A percentile compares a stretch with the other conserved stretches of the same genome.
phyloP scores from a whole-genome alignment of 2,113 vertebrate species.

The Speoplatyrhinus poulsoni region DNA sequence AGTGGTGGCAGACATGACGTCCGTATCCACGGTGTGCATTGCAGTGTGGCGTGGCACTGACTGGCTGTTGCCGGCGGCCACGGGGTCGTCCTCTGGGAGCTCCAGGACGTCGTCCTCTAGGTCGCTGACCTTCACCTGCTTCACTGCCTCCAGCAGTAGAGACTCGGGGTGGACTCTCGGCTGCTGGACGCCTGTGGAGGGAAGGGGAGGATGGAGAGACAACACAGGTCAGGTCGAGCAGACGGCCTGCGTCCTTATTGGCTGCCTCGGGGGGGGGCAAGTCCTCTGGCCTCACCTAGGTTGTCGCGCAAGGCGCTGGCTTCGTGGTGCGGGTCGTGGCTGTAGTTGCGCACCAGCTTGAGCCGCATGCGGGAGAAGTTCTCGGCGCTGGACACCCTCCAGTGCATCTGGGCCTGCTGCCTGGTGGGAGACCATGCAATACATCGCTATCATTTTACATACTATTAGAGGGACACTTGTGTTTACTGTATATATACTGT shows the following conservation, averaged over 20 bases:
- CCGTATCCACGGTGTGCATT: not conserved
- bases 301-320: constrained; percentile 96
- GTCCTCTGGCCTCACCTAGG: constrained; percentile 78
- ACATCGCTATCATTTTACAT: not conserved
- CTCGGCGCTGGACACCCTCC: constrained; percentile 93
- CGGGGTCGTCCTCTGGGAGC: constrained; percentile 87
- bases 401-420: constrained; percentile 80
- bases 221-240: not conserved
- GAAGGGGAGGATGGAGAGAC: not conserved
- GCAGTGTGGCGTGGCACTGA: constrained; percentile 46
- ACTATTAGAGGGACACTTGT: not conserved
- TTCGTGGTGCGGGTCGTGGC: constrained; percentile 86
- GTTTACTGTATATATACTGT: not conserved
- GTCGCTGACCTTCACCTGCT: constrained; percentile 95
- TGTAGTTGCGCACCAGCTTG: constrained; percentile 91
- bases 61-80: constrained; percentile 67
- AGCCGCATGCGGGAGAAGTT: constrained; percentile 96
- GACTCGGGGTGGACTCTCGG: constrained; percentile 84
- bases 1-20: too few species aligned
- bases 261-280: too few species aligned
- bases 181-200: constrained; percentile 81
- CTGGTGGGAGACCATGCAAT: constrained; percentile 60
- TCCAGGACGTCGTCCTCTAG: constrained; percentile 93
- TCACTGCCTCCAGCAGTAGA: constrained; percentile 91
- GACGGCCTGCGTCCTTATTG: too few species aligned